Base-by-base conservation (phyloP, 2,888 invertebrate species). In the Leucophora obtusa region DNA sequence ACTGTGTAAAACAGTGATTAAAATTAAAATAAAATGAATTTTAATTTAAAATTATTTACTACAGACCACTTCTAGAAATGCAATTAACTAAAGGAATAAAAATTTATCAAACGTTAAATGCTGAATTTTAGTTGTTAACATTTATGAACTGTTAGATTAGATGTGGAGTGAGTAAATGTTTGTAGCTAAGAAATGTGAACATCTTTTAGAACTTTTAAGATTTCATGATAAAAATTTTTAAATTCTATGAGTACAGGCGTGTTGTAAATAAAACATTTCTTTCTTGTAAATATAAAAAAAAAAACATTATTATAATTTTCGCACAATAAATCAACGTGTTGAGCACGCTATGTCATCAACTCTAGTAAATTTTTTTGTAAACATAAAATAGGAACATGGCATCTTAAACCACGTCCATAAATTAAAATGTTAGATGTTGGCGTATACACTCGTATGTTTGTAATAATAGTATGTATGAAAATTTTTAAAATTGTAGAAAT, bases 281-380 rank as follows among this genome's bases (percentile, higher is more conserved):
- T 60, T 58, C 28, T 59, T 28, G 35, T 28, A 15, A 24, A 51
- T n/a, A n/a, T n/a, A 33, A 60, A 6, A 21, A 14, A 0, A 38
- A 47, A 43, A 76, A 71, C 58, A 59, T 66, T 54, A 66, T 78
- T 78, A 62, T 62, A 78, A 72, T 66, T 82, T 83, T 85, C 84
- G 81, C 84, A 85, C 84, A 76, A 85, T 86, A 86, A 86, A 86
- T 86, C 85, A 86, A 84, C 80, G 84, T 83, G 83, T 81, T 84
- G 83, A 85, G 83, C 85, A 85, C 84, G 84, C 83, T 82, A 85
- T 82, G 84, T 86, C 85, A 84, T 80, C 86, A 81, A 69, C 80
- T 81, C 75, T 71, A 62, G 75, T 71, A 75, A 17, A 75, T 68
- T 47, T 70, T 43, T 21, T 50, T 73, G 73, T 73, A 72, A 73